Evolutionary conservation across 2,888 invertebrate species (phyloP), one percentile per base, ranked within the genome.

Genomic region (Punctoribates punctum): DNA sequence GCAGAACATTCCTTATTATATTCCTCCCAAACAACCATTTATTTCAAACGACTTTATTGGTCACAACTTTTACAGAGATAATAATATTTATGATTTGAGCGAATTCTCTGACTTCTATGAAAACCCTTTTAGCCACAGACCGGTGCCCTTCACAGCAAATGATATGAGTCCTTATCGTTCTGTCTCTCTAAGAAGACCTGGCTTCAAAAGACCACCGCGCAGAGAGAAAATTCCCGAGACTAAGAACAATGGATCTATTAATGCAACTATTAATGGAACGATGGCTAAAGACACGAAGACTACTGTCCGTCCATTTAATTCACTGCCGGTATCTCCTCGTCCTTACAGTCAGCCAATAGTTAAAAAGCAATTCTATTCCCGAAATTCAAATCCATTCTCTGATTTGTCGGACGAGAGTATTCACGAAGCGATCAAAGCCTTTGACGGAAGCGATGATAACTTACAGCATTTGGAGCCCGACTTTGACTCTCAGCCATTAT

Each of bases 51-150:
- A 42, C 42, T 38, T 70, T 4, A 11, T 62, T 25, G 27, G 17
- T 1, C 1, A 15, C 23, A 70, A 70, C 38, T 34, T 34, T 34
- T 25, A 17, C 11, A 34, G 38, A n/a, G 20, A 65, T 4, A 38
- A 65, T 4, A 38, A 65, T 70, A 46, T 42, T 42, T 70, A 42
- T 20, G 70, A 70, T 70, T 70, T 70, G 23, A 70, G 46, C 46
- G 42, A 70, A 70, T 70, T 70, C 42, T 70, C 70, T 0, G 70
- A 70, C n/a, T 42, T 70, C 11, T 38, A 29, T 29, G 17, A 25
- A 25, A 34, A 34, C n/a, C 34, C 65, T 15, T 62, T 62, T 13
- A 62, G 20, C 13, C 2, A 38, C 5, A 38, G 6, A 15, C n/a
- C 42, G 0, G 23, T 17, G 2, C 42, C 27, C 9, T 5, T 70